Base-by-base conservation (phyloP, 2,113 vertebrate genomes). In the Myiozetetes cayanensis region DNA sequence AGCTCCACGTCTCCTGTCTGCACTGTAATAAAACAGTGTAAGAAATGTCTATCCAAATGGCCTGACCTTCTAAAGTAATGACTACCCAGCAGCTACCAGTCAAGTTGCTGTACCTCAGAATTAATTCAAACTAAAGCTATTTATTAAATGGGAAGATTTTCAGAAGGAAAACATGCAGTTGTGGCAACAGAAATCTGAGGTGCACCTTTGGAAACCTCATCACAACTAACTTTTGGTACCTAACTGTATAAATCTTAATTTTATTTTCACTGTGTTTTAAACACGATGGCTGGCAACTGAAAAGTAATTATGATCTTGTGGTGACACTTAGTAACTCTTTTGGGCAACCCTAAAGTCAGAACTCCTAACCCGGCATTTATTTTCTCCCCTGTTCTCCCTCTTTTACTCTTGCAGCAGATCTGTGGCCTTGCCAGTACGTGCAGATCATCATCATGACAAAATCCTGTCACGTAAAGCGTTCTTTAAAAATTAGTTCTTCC, bases 21-120 rank as follows among this genome's bases (percentile, higher is more conserved):
- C 27, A 56, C 5, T 39, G 47, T n/a, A 91, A 92, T 85, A 93
- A 90, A 91, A 85, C 49, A 86, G 90, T 78, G 61, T 77, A 89
- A 90, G 80, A 92, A 83, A 73, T 41, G 65, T 37, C 85, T 85
- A 13, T 62, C 25, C 75, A 91, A 87, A 58, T 30, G 50, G 61
- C 37, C 85, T 92, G 86, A 94, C 86, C 92, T 92, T 95, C 90
- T 81, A 18, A 81, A 93, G n/a, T 75, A 90, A 85, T 74, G 84
- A 90, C 88, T 44, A 84, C 28, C 61, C 65, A 90, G 56, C 35
- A 90, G 76, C 76, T 65, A 74, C 41, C 52, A 56, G 28, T 78
- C 72, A 90, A 55, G 73, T 27, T 84, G 52, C 49, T 75, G 44
- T 58, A 86, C 31, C 25, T 78, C 25, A 50, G 76, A 80, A 92